phyloP scores from a whole-genome alignment of 2,888 invertebrate genomes.

The Rhogogaster chlorosoma region DNA sequence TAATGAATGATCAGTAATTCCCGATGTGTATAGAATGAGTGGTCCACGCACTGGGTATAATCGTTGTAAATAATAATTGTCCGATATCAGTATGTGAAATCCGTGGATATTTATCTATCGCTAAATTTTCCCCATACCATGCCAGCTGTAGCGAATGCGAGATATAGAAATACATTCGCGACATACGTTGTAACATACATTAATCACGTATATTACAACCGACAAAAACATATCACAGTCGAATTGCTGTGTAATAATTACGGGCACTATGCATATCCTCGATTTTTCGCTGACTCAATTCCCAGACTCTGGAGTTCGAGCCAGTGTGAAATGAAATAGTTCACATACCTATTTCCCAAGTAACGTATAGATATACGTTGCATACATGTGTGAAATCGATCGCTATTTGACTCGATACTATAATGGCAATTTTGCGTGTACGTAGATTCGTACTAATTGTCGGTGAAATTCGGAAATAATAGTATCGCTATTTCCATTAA shows the following conservation, averaged over 20 bases:
- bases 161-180: not conserved
- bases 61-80: constrained; percentile 13
- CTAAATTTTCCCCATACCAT: not conserved
- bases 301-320: not conserved
- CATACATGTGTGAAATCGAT: not conserved
- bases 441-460: not conserved
- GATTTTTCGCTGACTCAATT: constrained; percentile 1
- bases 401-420: not conserved
- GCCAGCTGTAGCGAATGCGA: not conserved
- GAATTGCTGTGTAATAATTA: constrained; percentile 7
- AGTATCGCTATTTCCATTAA: not conserved
- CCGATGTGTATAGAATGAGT: not conserved
- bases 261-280: not conserved
- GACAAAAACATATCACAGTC: not conserved
- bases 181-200: not conserved
- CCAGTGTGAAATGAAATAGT: not conserved
- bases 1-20: not conserved
- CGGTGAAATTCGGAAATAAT: not conserved
- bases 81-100: not conserved
- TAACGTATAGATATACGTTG: not conserved
- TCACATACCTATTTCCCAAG: not conserved
- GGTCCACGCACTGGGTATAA: not conserved
- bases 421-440: not conserved
- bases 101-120: not conserved
- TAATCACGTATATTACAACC: not conserved